These are phyloP conservation scores for Acrobasis repandana DNA, from an alignment of 2,888 invertebrate species.

Conservation along the genomic window DNA sequence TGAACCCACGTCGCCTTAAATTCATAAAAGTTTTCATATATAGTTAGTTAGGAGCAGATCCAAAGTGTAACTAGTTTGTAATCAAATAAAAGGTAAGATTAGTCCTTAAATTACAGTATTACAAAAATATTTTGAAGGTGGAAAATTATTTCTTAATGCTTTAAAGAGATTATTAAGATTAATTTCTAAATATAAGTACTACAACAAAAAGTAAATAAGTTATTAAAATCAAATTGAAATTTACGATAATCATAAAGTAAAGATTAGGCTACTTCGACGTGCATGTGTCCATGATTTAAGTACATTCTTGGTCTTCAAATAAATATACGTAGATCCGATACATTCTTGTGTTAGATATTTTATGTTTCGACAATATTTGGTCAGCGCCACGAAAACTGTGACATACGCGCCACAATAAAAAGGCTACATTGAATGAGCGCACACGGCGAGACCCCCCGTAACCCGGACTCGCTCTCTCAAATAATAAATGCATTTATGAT, in stretches of 20 bases:
- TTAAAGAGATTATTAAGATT: constrained; percentile 61
- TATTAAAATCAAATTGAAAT: constrained; percentile 77
- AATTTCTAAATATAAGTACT: constrained; percentile 55
- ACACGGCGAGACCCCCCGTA: constrained; percentile 73
- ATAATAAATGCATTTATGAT: constrained; percentile 79
- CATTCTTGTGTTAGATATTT: constrained; percentile 66
- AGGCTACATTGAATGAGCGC: constrained; percentile 67
- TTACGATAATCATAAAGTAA: constrained; percentile 76
- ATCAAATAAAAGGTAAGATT: constrained; percentile 31
- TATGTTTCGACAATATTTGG: constrained; percentile 58
- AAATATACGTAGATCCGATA: constrained; percentile 62
- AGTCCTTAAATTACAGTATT: constrained; percentile 32
- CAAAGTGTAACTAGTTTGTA: constrained; percentile 29
- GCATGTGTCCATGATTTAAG: constrained; percentile 64
- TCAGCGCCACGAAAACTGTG: constrained; percentile 70
- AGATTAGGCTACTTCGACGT: constrained; percentile 64
- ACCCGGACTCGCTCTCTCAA: constrained; percentile 57
- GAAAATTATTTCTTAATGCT: constrained; percentile 47
- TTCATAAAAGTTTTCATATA: no score
- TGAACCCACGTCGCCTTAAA: no score
- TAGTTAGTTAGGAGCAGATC: no score
- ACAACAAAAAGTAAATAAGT: constrained; percentile 68
- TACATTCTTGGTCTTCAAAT: constrained; percentile 59
- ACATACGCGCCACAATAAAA: constrained; percentile 73
- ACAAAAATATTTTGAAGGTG: constrained; percentile 46